A percentile compares a stretch with the other conserved stretches of the same genome.
phyloP scores from a whole-genome alignment of 2,888 invertebrate genomes.

The Hanleya hanleyi region DNA sequence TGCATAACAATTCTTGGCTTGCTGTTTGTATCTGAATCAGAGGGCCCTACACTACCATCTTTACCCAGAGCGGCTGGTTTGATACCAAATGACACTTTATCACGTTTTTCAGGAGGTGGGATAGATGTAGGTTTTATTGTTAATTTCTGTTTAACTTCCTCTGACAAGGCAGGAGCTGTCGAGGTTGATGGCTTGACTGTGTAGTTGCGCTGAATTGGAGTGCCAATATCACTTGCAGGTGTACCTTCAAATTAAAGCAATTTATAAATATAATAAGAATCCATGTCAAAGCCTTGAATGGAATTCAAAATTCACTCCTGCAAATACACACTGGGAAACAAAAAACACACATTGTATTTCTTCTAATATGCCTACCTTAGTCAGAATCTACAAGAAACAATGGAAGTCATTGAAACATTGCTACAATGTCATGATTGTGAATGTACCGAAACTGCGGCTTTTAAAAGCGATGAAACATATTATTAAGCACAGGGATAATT shows the following conservation, averaged over 20 bases:
- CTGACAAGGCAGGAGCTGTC: neutral
- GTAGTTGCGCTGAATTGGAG: slow-evolving; percentile 29
- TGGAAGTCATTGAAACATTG: no score
- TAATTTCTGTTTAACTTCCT: neutral
- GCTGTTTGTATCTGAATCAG: slow-evolving; percentile 12
- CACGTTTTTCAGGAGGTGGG: slow-evolving; percentile 50
- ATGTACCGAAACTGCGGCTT: no score
- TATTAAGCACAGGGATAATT: no score
- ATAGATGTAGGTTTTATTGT: neutral
- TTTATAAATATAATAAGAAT: neutral
- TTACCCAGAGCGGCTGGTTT: slow-evolving; percentile 16
- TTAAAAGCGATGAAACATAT: no score
- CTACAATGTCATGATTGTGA: no score
- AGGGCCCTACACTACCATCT: slow-evolving; percentile 12
- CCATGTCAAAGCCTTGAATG: no score
- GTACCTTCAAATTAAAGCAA: slow-evolving; percentile 32
- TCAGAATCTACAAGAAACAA: no score
- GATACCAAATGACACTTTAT: slow-evolving; percentile 61
- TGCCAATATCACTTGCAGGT: slow-evolving; percentile 43
- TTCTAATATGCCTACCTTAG: no score
- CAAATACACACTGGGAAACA: no score
- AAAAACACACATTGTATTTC: no score
- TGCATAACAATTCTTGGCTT: slow-evolving; percentile 69
- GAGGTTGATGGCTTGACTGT: neutral
- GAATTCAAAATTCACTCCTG: no score